Evolutionary conservation across 1,140 invertebrate species (phyloP), one percentile per base, ranked within the genome.

Genomic region (Oedothorax gibbosus): DNA sequence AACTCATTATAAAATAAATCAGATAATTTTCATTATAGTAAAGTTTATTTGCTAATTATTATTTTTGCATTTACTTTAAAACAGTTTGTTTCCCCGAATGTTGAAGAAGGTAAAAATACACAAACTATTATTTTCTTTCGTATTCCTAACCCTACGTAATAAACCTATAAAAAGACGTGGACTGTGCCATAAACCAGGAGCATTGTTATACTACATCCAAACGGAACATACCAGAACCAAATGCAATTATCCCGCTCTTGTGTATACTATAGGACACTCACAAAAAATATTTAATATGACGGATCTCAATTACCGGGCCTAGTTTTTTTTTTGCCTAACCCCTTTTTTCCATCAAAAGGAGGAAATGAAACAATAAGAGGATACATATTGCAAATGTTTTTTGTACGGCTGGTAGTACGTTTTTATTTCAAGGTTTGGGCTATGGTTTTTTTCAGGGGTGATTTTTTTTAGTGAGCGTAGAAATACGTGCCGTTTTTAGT

Each of bases 221-320:
- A 57, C 49, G 15, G 60, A 57, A n/a, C 49, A 54, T 20, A 49
- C 4, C 50, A 18, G 15, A 18, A 54, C 65, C 78, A 80, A 80
- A 80, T 71, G 71, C 78, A 80, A 80, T 80, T 80, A 80, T 51
- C 78, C 60, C 66, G 20, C 15, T 71, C 20, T 18, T 9, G 20
- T 14, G 62, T 5, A 10, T 35, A 14, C n/a, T 15, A 49, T 56
- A 21, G 50, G 64, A 20, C 50, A 9, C n/a, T 35, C 60, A 53
- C 62, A 80, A 71, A 80, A 80, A 80, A 80, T 69, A 71, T 57
- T 80, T 80, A 80, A 80, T 80, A 80, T 80, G 78, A 80, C 78
- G 71, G 78, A 66, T 80, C 66, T 80, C 78, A 80, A 80, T 80
- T 80, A 80, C 78, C 78, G 62, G 51, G n/a, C 21, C n/a, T 7